Percentiles rank a stretch among this genome's conserved stretches.
phyloP scores from a whole-genome alignment of 1,140 invertebrate genomes.

The Pogonognathellus flavescens region DNA sequence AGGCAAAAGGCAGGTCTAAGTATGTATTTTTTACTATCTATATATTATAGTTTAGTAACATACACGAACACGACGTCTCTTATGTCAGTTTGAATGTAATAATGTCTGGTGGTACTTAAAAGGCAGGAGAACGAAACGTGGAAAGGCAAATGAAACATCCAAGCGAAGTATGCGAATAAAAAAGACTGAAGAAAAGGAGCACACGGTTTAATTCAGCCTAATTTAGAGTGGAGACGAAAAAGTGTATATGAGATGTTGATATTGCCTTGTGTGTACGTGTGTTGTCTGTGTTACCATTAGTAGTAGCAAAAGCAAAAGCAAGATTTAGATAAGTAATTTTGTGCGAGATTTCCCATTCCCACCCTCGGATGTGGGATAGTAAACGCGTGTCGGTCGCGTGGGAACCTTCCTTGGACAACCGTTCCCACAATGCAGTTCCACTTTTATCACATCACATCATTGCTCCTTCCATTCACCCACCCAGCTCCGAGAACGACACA shows the following conservation, averaged over 20 bases:
- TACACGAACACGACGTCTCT: too few species aligned
- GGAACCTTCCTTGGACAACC: constrained; percentile 60
- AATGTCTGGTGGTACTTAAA: neutral
- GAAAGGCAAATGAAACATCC: neutral
- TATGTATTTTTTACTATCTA: too few species aligned
- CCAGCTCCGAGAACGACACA: neutral
- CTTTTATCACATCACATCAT: constrained; percentile 51
- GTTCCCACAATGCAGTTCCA: constrained; percentile 60
- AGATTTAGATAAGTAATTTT: constrained; percentile 54
- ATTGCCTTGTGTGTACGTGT: neutral
- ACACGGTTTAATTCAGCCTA: constrained; percentile 4
- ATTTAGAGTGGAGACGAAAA: neutral
- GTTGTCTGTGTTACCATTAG: constrained; percentile 23
- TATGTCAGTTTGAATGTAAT: too few species aligned
- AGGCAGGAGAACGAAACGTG: neutral
- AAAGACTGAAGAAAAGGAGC: neutral
- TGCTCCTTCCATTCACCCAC: neutral
- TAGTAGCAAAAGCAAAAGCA: neutral
- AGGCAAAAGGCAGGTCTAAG: neutral
- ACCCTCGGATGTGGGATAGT: constrained; percentile 48
- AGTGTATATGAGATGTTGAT: constrained; percentile 8
- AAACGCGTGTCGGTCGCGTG: constrained; percentile 67
- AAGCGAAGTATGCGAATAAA: constrained; percentile 1
- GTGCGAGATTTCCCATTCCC: constrained; percentile 50
- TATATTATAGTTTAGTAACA: neutral